A percentile compares a stretch with the other conserved stretches of the same genome.
phyloP scores from a whole-genome alignment of 1,140 invertebrate genomes.

The Cyrtorhinus lividipennis region DNA sequence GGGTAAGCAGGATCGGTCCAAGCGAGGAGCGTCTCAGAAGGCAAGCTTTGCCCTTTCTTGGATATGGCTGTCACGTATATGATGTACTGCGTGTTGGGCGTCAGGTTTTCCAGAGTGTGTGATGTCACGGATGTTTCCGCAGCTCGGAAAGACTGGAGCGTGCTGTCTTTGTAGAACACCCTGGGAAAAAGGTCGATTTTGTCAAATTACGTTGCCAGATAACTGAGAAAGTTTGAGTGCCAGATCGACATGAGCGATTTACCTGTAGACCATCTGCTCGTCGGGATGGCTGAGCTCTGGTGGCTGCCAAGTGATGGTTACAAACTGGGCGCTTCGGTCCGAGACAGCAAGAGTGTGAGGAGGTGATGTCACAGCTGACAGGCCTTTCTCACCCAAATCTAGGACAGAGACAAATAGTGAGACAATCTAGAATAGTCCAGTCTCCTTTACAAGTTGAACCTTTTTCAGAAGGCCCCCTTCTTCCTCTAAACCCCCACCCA shows the following conservation, averaged over 20 bases:
- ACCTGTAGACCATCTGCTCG: slow-evolving; percentile 58
- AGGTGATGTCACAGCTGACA: slow-evolving; percentile 51
- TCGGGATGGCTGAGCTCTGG: slow-evolving; percentile 60
- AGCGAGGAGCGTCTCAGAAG: slow-evolving; percentile 61
- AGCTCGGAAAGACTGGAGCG: slow-evolving; percentile 40
- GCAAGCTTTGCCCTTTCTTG: slow-evolving; percentile 47
- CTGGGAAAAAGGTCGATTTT: no score
- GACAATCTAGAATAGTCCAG: slow-evolving; percentile 1
- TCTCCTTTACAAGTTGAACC: no score
- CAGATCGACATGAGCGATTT: no score
- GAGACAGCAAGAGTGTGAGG: slow-evolving; percentile 62
- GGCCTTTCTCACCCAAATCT: slow-evolving; percentile 30
- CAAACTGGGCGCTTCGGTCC: slow-evolving; percentile 56
- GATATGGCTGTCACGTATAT: slow-evolving; percentile 54
- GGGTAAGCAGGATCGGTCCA: slow-evolving; percentile 77
- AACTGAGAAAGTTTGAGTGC: no score
- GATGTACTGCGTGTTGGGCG: slow-evolving; percentile 62
- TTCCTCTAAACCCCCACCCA: no score
- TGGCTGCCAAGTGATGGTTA: slow-evolving; percentile 63
- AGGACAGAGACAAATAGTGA: not conserved
- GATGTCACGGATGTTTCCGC: slow-evolving; percentile 49
- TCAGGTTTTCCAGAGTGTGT: slow-evolving; percentile 48
- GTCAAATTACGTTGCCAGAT: no score
- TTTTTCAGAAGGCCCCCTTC: no score
- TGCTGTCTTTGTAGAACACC: slow-evolving; percentile 47